Evolutionary conservation across 2,888 invertebrate species (phyloP).

Genomic region (Molorchus minor): DNA sequence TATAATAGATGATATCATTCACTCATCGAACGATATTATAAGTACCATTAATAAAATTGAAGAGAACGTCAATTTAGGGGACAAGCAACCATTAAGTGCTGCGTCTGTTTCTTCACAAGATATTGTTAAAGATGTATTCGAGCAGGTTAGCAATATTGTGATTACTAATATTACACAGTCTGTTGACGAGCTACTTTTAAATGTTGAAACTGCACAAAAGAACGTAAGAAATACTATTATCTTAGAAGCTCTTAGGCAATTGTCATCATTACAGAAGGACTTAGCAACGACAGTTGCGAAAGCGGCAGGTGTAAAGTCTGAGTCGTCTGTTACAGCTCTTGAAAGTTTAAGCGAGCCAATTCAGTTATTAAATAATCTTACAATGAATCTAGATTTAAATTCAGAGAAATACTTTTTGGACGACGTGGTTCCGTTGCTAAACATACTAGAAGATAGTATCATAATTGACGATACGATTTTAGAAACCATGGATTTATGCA

Average conservation of each 20-base stretch:
- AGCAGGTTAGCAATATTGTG: slow-evolving; percentile 59
- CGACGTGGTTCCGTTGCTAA: slow-evolving; percentile 55
- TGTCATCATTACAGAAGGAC: slow-evolving; percentile 59
- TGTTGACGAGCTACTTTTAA: slow-evolving; percentile 56
- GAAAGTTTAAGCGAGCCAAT: slow-evolving; percentile 66
- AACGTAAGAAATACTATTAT: slow-evolving; percentile 52
- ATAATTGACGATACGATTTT: slow-evolving; percentile 49
- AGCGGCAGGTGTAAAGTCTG: slow-evolving; percentile 51
- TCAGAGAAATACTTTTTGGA: slow-evolving; percentile 52
- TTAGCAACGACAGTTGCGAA: slow-evolving; percentile 52
- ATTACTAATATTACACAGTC: slow-evolving; percentile 56
- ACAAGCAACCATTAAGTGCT: slow-evolving; percentile 26
- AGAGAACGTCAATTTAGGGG: slow-evolving; percentile 32
- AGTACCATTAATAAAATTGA: slow-evolving; percentile 54
- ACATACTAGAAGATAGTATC: slow-evolving; percentile 57
- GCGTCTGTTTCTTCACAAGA: slow-evolving; percentile 44
- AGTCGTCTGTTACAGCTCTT: slow-evolving; percentile 60
- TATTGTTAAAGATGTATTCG: slow-evolving; percentile 59
- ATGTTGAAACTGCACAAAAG: slow-evolving; percentile 57
- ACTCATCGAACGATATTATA: slow-evolving; percentile 55
- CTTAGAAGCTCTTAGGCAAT: slow-evolving; percentile 55
- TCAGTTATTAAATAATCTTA: slow-evolving; percentile 59
- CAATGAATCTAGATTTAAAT: slow-evolving; percentile 52
- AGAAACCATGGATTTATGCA: slow-evolving; percentile 49
- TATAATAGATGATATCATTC: slow-evolving; percentile 54